Conservation (phyloP, 1,140 invertebrate species). For the Drosophila kikkawai region DNA sequence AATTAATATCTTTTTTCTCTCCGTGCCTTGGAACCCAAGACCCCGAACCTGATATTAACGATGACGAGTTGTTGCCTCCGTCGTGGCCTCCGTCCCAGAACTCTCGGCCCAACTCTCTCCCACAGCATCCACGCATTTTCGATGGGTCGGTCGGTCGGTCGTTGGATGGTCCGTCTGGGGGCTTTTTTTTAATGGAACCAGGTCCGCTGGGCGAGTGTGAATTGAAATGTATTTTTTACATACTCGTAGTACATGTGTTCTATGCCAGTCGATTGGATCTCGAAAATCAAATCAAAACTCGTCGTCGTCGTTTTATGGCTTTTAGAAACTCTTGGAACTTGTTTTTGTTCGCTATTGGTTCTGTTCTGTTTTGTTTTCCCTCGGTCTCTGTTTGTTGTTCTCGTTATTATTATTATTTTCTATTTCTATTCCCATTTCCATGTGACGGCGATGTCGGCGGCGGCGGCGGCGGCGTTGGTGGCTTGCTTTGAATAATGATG, state of each 20-base stretch:
- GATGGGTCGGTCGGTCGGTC: slow-evolving; percentile 7
- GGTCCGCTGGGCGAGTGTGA: slow-evolving; percentile 55
- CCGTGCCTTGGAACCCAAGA: slow-evolving; percentile 37
- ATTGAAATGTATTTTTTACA: slow-evolving; percentile 75
- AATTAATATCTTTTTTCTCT: background rate
- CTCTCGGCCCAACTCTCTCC: slow-evolving; percentile 27
- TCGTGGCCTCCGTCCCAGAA: slow-evolving; percentile 37
- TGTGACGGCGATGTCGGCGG: slow-evolving; percentile 30
- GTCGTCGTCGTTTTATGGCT: slow-evolving; percentile 76
- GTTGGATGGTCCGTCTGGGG: slow-evolving; percentile 41
- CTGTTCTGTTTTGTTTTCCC: slow-evolving; percentile 68
- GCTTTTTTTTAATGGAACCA: slow-evolving; percentile 39
- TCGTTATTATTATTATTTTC: slow-evolving; percentile 79
- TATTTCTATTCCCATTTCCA: slow-evolving; percentile 64
- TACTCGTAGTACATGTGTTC: slow-evolving; percentile 67
- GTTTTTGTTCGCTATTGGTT: slow-evolving; percentile 43
- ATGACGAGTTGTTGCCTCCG: slow-evolving; percentile 62
- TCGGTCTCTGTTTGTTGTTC: slow-evolving; percentile 74
- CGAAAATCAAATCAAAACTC: slow-evolving; percentile 78
- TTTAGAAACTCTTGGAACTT: slow-evolving; percentile 69
- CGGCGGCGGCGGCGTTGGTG: slow-evolving; percentile 60
- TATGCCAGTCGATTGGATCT: slow-evolving; percentile 67
- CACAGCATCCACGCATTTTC: slow-evolving; percentile 59
- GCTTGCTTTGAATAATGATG: slow-evolving; percentile 82
- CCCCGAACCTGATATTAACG: slow-evolving; percentile 75